These are phyloP conservation scores for Drosophila bifasciata DNA, from an alignment of 1,140 invertebrate genomes.

Conservation along the genomic window DNA sequence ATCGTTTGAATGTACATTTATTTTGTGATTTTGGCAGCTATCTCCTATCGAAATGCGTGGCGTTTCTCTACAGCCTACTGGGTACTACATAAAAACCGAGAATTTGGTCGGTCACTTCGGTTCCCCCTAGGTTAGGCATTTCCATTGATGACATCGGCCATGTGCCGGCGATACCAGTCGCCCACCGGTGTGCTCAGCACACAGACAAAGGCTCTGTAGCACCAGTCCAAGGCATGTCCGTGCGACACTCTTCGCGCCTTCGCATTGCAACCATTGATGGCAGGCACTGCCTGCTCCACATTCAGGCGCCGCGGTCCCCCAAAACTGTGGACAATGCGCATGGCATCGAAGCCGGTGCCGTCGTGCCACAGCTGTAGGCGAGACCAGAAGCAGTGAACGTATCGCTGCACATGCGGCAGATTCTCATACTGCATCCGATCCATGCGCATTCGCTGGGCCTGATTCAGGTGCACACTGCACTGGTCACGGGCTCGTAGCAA, in stretches of 20 bases:
- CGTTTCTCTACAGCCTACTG: background rate
- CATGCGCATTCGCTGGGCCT: constrained; percentile 10
- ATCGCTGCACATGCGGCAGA: constrained; percentile 12
- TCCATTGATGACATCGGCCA: constrained; percentile 42
- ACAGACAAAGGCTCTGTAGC: constrained; percentile 37
- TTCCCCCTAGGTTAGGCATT: constrained; percentile 37
- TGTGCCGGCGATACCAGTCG: constrained; percentile 36
- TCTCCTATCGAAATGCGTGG: constrained; percentile 26
- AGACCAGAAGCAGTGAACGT: constrained; percentile 42
- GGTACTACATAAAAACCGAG: background rate
- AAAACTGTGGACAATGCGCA: constrained; percentile 23
- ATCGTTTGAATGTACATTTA: constrained; percentile 16
- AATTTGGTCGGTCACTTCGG: background rate
- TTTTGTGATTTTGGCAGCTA: constrained; percentile 61
- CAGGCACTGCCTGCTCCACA: constrained; percentile 19
- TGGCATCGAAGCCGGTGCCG: constrained; percentile 16
- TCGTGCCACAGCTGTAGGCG: constrained; percentile 35
- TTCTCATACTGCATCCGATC: constrained; percentile 26
- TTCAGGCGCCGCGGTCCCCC: constrained; percentile 20
- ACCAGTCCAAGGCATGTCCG: constrained; percentile 7
- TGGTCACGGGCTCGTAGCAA: constrained; percentile 14
- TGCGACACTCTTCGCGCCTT: background rate
- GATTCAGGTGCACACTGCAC: constrained; percentile 9
- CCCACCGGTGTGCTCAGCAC: constrained; percentile 37
- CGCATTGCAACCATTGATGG: constrained; percentile 28